Evolutionary conservation across 2,797 vertebrate genomes (phyloP), one percentile per base, ranked within the genome.

Genomic region (Balearica regulorum): DNA sequence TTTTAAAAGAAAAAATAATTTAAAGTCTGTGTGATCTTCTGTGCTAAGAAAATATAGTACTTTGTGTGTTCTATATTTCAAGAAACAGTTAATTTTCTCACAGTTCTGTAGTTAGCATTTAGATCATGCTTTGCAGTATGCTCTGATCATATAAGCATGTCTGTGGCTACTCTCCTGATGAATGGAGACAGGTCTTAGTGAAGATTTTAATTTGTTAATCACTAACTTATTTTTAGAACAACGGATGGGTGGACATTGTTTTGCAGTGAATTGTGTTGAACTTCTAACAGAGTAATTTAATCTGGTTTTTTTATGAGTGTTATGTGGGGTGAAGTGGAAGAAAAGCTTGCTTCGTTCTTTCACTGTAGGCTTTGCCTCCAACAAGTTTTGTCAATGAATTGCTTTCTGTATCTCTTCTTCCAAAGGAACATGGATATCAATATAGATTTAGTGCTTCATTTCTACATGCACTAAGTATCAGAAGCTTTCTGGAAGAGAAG

Each of bases 221-320:
- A 39, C 43, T 66, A 26, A 24, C 14, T 64, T 49, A 3, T 11
- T 53, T 92, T 60, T 80, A 54, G 43, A 83, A 51, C 2, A 35
- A 0, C 14, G 16, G 26, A 49, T 8, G 13, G 5, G 3, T 46
- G 10, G 29, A 33, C 33, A 11, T 1, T 71, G 29, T 58, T 73
- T 39, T 76, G 16, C 51, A 39, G 20, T 83, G 69, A 81, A 51
- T 70, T 87, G 5, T 55, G 22, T 29, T 71, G 31, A 78, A 39
- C 61, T 73, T 80, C 10, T 29, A 86, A 55, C 24, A 19, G 14
- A 33, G 21, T 49, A 20, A 72, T 53, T 64, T 78, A 60, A 28
- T 21, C 20, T 83, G 1, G 1, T 6, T 55, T 20, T 13, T 87
- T 90, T 65, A 17, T 43, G 10, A 60, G 5, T 0, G 0, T 68